A percentile compares a stretch with the other conserved stretches of the same genome.
These are phyloP conservation scores for Verasper variegatus DNA, from an alignment of 2,113 vertebrate genomes.

Conservation along the genomic window DNA sequence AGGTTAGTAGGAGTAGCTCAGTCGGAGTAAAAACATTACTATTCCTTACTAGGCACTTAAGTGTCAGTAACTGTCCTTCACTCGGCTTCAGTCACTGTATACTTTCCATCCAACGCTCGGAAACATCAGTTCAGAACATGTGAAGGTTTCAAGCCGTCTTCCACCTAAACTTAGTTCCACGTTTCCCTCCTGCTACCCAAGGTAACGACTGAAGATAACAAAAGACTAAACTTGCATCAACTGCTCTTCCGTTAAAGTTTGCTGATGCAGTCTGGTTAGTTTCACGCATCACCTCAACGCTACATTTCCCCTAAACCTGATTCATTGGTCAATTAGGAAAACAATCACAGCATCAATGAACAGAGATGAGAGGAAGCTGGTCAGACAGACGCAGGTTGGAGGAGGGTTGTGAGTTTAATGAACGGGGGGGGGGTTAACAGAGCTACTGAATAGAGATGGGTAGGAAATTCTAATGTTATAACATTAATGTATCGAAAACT, in stretches of 20 bases:
- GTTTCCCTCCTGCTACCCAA: conserved; percentile 5
- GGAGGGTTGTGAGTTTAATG: not conserved
- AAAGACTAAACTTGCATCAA: not conserved
- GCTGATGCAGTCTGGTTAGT: not conserved
- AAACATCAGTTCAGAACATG: conserved; percentile 4
- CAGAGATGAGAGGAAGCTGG: not conserved
- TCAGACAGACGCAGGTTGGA: not conserved
- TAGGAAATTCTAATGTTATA: no score
- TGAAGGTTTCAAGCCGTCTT: conserved; percentile 6
- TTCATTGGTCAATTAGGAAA: not conserved
- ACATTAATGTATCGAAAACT: not conserved
- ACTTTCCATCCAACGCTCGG: not conserved
- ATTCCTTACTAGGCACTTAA: conserved; percentile 73
- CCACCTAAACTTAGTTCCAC: conserved; percentile 5
- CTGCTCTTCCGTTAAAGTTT: not conserved
- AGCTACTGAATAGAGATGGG: not conserved
- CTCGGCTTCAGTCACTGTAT: conserved; percentile 24
- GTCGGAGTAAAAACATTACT: conserved; percentile 47
- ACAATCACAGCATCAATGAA: not conserved
- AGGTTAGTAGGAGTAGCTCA: conserved; percentile 47
- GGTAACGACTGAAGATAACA: conserved; percentile 3
- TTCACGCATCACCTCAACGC: not conserved
- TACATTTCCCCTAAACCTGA: not conserved
- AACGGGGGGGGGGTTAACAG: not conserved
- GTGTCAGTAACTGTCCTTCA: conserved; percentile 39